Evolutionary conservation across 2,113 vertebrate genomes (phyloP), one percentile per base, ranked within the genome.

Genomic region (Paedocypris sp.): DNA sequence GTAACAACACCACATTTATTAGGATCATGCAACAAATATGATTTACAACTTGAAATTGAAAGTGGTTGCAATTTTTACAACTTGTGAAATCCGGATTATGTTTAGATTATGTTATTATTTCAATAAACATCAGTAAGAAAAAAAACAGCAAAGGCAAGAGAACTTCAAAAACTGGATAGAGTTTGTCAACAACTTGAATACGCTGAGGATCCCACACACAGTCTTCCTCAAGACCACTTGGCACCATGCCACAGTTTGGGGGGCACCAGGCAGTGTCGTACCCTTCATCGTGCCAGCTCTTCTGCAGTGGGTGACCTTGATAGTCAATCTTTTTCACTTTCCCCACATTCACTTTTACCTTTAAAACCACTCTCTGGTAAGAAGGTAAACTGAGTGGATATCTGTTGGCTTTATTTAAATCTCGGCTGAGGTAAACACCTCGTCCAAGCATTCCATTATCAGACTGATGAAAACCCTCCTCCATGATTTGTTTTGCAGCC

Each of bases 191-290:
- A 4, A 51, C 2, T 18, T 22, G 29, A 29, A 51, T 33, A 19
- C 46, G n/a, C n/a, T 47, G 43, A 23, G 46, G 52, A 50, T 68
- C 32, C 46, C 52, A 31, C 31, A 63, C 46, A 31, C 66, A 68
- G 28, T 63, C 13, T 35, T 73, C 16, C 33, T 69, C 70, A 19
- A 69, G 62, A 25, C 58, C 52, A 48, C 22, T 54, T 12, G 1
- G 3, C 11, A 54, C 41, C 53, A 60, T 67, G 11, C 52, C 62
- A 66, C 66, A 74, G n/a, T 46, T 5, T 2, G 66, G 62, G 8
- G 73, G 69, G 42, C 60, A 53, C 62, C 70, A 75, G 23, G 73
- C 71, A 5, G 59, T 68, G 62, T 75, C 66, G 4, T 56, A 66
- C 15, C 59, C 64, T 2, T 5, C 0, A 6, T 10, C 0, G 19